Evolutionary conservation across 2,888 invertebrate species (phyloP).

Genomic region (Sarcophaga variegata): DNA sequence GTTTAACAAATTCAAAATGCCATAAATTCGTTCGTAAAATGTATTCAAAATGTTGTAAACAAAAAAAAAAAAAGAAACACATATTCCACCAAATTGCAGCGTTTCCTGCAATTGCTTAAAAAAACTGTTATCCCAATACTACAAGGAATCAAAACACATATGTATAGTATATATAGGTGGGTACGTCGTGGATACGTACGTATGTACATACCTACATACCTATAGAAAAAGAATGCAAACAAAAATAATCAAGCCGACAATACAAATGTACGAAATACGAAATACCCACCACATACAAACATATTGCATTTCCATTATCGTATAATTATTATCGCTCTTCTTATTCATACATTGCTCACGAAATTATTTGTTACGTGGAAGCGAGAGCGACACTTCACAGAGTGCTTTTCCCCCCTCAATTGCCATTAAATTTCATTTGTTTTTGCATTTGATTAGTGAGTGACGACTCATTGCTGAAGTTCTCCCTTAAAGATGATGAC

Average conservation of each 20-base stretch:
- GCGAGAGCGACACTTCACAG: too few relatives aligned
- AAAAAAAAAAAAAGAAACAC: slow-evolving; percentile 53
- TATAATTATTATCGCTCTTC: too few relatives aligned
- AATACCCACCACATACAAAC: too few relatives aligned
- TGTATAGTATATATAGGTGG: neutral
- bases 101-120: slow-evolving; percentile 60
- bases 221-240: neutral
- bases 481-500: slow-evolving; percentile 28
- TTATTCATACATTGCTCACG: too few relatives aligned
- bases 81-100: slow-evolving; percentile 52
- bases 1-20: neutral
- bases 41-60: neutral
- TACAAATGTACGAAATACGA: neutral
- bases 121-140: slow-evolving; percentile 56
- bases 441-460: too few relatives aligned
- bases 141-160: slow-evolving; percentile 30
- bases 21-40: neutral
- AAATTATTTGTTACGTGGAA: too few relatives aligned
- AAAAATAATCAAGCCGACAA: neutral
- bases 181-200: neutral
- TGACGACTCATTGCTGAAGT: too few relatives aligned
- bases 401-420: too few relatives aligned
- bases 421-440: neutral
- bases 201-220: neutral
- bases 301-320: too few relatives aligned